Percentiles rank a stretch among this genome's conserved stretches.
phyloP scores from a whole-genome alignment of 2,888 invertebrate genomes.

The Strigamia crassipes region DNA sequence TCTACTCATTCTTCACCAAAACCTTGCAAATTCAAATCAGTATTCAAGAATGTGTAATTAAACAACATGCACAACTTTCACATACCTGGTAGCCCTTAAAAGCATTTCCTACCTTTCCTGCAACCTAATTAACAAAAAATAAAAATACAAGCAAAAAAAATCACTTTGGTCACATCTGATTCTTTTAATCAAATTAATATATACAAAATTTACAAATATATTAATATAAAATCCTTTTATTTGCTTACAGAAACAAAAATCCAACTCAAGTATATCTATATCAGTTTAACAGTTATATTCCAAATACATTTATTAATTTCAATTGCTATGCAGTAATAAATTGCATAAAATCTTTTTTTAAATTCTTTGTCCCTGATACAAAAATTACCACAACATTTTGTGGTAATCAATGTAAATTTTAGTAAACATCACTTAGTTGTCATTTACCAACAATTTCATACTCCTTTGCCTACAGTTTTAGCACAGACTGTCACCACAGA shows the following conservation, averaged over 20 bases:
- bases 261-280: constrained; percentile 20
- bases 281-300: background rate
- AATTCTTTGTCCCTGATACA: background rate
- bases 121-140: background rate
- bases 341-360: background rate
- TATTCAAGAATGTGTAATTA: constrained; percentile 10
- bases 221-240: constrained; percentile 10
- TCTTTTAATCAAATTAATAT: constrained; percentile 16
- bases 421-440: background rate
- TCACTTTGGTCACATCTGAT: background rate
- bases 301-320: background rate
- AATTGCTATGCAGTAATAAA: background rate
- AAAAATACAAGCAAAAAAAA: background rate
- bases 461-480: background rate
- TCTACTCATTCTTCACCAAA: background rate
- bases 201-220: constrained; percentile 21
- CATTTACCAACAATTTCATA: background rate
- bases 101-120: background rate
- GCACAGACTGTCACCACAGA: background rate
- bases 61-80: background rate
- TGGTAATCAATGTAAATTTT: background rate
- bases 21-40: background rate
- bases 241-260: constrained; percentile 2
- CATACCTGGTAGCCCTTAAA: background rate
- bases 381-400: background rate